Evolutionary conservation across 2,888 invertebrate genomes (phyloP).

Genomic region (Willowsia nigromaculata): DNA sequence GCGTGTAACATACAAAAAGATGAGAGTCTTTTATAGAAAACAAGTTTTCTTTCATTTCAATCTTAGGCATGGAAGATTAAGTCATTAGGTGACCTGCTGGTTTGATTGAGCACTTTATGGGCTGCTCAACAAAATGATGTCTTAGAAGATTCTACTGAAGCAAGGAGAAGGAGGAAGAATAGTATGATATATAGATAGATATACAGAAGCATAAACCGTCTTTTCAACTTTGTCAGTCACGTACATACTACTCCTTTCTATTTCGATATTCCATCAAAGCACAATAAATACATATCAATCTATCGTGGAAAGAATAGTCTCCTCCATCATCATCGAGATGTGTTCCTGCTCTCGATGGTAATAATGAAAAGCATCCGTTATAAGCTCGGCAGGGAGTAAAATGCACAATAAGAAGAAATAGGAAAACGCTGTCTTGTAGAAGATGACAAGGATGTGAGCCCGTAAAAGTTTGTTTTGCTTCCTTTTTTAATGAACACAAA

Average conservation of each 20-base stretch:
- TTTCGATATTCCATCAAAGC: neutral
- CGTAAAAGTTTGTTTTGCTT: neutral
- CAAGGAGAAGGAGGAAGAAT: neutral
- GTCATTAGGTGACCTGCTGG: conserved; percentile 59
- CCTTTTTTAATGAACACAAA: too few species aligned
- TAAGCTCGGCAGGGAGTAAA: neutral
- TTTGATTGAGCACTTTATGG: conserved; percentile 42
- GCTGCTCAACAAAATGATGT: neutral
- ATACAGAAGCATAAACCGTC: neutral
- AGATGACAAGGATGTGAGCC: neutral
- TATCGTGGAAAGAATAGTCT: neutral
- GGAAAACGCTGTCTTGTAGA: neutral
- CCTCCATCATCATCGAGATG: neutral
- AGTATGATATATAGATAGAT: neutral
- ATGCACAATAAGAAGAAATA: neutral
- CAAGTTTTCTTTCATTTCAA: neutral
- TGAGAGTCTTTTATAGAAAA: neutral
- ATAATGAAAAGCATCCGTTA: conserved; percentile 26
- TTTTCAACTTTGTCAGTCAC: conserved; percentile 12
- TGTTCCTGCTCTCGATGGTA: neutral
- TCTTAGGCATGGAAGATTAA: conserved; percentile 39
- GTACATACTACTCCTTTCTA: neutral
- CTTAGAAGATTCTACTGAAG: neutral
- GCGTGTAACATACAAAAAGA: neutral
- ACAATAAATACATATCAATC: neutral